These are phyloP conservation scores for Erebia aethiops DNA, from an alignment of 2,888 invertebrate genomes.

Conservation along the genomic window DNA sequence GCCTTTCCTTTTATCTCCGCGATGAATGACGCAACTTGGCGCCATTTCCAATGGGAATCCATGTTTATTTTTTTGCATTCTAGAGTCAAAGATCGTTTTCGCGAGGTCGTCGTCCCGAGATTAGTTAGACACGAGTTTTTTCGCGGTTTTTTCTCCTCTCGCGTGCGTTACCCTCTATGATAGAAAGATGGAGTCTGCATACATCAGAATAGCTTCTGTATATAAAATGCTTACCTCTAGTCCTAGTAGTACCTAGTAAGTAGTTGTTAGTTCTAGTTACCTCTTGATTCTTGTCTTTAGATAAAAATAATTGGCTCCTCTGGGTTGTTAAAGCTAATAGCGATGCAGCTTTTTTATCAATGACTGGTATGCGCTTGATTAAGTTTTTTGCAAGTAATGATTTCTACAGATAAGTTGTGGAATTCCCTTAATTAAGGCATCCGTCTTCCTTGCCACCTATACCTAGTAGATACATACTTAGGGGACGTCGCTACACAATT, in stretches of 20 bases:
- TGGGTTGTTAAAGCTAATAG: background rate
- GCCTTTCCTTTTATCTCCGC: slow-evolving; percentile 16
- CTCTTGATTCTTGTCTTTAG: background rate
- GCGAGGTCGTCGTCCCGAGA: slow-evolving; percentile 71
- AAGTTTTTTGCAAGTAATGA: background rate
- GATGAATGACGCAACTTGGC: slow-evolving; percentile 41
- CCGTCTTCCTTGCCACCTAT: background rate
- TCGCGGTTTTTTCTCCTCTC: slow-evolving; percentile 63
- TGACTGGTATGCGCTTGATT: background rate
- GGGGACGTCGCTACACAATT: too few relatives aligned
- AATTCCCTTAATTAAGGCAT: slow-evolving; percentile 1
- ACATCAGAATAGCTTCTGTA: background rate
- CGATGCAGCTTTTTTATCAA: slow-evolving; percentile 2
- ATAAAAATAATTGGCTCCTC: slow-evolving; percentile 7
- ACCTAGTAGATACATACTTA: too few relatives aligned
- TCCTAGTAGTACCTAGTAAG: too few relatives aligned
- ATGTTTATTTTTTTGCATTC: slow-evolving; percentile 53
- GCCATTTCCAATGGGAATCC: slow-evolving; percentile 44
- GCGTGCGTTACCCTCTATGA: slow-evolving; percentile 70
- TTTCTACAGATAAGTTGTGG: background rate
- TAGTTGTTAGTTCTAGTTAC: too few relatives aligned
- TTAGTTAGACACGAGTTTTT: slow-evolving; percentile 69
- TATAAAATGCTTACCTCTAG: background rate
- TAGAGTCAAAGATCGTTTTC: slow-evolving; percentile 56
- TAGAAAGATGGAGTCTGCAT: slow-evolving; percentile 10